Base-by-base conservation (phyloP, 2,888 invertebrate genomes). In the Carabus problematicus region DNA sequence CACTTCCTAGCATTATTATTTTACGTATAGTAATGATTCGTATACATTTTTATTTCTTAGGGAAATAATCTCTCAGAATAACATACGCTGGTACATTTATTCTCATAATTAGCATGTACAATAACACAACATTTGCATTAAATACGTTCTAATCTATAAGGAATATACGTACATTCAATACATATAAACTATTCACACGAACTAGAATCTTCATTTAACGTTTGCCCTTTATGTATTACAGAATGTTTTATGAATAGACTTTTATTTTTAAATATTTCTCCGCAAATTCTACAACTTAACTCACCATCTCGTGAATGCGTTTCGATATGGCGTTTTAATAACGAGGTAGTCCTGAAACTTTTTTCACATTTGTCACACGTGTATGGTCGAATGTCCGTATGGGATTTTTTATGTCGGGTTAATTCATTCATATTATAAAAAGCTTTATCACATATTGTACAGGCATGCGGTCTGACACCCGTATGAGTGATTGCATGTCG, bases 361-460 rank as follows among this genome's bases (percentile, higher is more conserved):
- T 62, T 69, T 3, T 61, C 45, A 40, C 69, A 69, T 42, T 54
- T 16, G 18, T 55, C 16, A 41, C 69, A 69, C 55, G 47, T 12
- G 40, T 49, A 43, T 18, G 16, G 16, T 14, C 18, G 18, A 47
- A n/a, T 55, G 18, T 39, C 58, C 3, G 62, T 41, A 43, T 70
- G 70, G 12, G 41, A 56, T 58, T 68, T 60, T 11, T 43, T 58
- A 58, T 70, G 70, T 7, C 64, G 61, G 1, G 19, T 59, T 16
- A 70, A 41, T 56, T 68, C 67, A 29, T 60, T 58, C 39, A 12
- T 12, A 64, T 62, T 58, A 55, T 62, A 68, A 62, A 68, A 70
- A 8, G 56, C 47, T 18, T 61, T 64, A 9, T 68, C 55, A 16
- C 70, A 70, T 29, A 60, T 54, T 16, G 56, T 41, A 58, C 70